phyloP scores from a whole-genome alignment of 2,113 vertebrate species.

The Caranx ignobilis region DNA sequence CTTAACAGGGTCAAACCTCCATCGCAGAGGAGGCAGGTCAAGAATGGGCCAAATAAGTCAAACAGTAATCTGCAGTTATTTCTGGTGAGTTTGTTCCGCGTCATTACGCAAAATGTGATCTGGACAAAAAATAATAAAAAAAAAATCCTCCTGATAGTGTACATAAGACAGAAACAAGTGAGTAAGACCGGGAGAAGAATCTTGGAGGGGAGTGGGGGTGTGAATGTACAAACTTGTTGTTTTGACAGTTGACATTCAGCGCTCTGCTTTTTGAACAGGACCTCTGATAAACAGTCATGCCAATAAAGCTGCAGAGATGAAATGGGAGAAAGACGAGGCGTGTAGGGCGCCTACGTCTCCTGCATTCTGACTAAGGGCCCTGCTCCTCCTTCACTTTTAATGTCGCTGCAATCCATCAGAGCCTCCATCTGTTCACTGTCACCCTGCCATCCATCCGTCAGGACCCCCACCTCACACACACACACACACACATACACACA shows the following conservation, averaged over 20 bases:
- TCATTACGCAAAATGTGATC: not conserved
- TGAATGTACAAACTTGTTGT: slow-evolving; percentile 31
- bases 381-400: slow-evolving; percentile 74
- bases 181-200: not conserved
- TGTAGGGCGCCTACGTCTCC: slow-evolving; percentile 22
- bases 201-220: not conserved
- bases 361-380: slow-evolving; percentile 53
- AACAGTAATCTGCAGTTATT: too few relatives aligned
- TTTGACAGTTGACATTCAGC: slow-evolving; percentile 43
- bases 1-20: too few relatives aligned
- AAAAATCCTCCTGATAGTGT: not conserved
- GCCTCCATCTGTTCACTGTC: slow-evolving; percentile 79
- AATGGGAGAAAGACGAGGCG: slow-evolving; percentile 33
- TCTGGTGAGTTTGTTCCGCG: not conserved
- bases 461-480: slow-evolving; percentile 4
- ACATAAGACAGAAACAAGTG: not conserved
- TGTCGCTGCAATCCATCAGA: slow-evolving; percentile 80
- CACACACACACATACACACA: slow-evolving; percentile 6
- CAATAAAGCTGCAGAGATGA: slow-evolving; percentile 37
- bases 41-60: too few relatives aligned
- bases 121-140: too few relatives aligned
- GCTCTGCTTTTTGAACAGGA: not conserved
- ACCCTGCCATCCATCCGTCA: slow-evolving; percentile 63
- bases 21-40: too few relatives aligned
- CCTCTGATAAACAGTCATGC: slow-evolving; percentile 45